A percentile compares a stretch with the other conserved stretches of the same genome.
These are phyloP conservation scores for Tethea ocularis DNA, from an alignment of 2,888 invertebrate genomes.

Conservation along the genomic window DNA sequence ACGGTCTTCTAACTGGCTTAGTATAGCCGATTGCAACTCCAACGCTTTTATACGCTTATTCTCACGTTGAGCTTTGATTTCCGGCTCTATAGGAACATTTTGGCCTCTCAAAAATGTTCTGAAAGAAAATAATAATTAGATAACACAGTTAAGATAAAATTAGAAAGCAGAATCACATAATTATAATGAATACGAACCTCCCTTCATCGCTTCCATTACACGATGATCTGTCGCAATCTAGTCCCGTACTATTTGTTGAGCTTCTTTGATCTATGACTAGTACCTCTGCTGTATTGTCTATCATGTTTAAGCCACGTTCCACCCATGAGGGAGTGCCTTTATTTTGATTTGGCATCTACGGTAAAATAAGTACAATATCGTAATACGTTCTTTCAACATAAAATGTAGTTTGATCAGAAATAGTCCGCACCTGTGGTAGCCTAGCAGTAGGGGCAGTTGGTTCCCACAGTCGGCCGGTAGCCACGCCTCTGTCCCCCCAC, in stretches of 20 bases:
- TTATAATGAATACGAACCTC: constrained; percentile 49
- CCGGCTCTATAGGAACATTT: constrained; percentile 92
- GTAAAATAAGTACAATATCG: constrained; percentile 16
- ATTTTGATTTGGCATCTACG: constrained; percentile 76
- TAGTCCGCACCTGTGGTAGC: constrained; percentile 71
- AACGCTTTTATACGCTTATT: constrained; percentile 91
- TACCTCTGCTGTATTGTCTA: constrained; percentile 79
- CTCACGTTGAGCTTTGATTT: constrained; percentile 91
- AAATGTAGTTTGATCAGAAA: neutral
- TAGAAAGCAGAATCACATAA: neutral
- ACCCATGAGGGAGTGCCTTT: constrained; percentile 84
- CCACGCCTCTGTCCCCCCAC: constrained; percentile 89
- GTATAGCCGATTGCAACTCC: constrained; percentile 93
- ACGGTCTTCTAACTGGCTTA: constrained; percentile 92
- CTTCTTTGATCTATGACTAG: constrained; percentile 84
- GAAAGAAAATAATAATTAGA: constrained; percentile 33
- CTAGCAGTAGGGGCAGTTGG: constrained; percentile 79
- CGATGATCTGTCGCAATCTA: constrained; percentile 74
- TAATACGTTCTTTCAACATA: constrained; percentile 8
- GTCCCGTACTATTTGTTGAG: constrained; percentile 68
- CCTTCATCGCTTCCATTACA: constrained; percentile 78
- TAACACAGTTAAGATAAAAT: neutral
- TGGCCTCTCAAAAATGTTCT: constrained; percentile 92
- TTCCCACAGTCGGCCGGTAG: constrained; percentile 87
- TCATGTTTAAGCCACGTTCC: constrained; percentile 82